Evolutionary conservation across 2,113 vertebrate genomes (phyloP).

Genomic region (Rousettus leschenaultii): DNA sequence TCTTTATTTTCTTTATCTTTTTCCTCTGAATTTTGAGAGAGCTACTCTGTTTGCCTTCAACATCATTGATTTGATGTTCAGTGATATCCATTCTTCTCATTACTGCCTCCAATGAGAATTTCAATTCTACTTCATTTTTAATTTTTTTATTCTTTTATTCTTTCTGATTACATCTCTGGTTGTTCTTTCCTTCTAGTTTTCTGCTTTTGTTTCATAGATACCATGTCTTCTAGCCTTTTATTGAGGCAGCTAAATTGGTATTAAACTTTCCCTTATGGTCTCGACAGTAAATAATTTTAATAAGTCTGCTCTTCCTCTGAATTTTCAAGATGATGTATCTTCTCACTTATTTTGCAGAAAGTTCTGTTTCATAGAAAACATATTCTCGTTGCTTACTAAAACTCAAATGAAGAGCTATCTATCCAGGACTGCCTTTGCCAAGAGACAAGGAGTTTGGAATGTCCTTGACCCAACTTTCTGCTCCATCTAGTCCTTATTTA

Average conservation of each 20-base stretch:
- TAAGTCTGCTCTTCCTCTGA: not conserved
- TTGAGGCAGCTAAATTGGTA: not conserved
- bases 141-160: not conserved
- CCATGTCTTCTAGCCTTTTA: not conserved
- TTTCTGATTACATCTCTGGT: not conserved
- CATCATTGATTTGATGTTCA: not conserved
- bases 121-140: not conserved
- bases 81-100: not conserved
- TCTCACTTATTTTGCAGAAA: not conserved
- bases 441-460: not conserved
- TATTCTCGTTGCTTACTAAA: not conserved
- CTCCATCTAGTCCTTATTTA: not conserved
- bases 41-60: not conserved
- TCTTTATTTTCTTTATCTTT: not conserved
- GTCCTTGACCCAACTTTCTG: not conserved
- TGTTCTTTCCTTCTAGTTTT: not conserved
- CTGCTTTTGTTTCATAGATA: not conserved
- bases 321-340: not conserved
- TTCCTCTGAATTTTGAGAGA: not conserved
- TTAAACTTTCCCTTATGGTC: not conserved
- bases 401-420: not conserved
- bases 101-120: not conserved
- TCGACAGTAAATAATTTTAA: not conserved
- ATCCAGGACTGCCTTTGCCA: not conserved
- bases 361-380: not conserved